A percentile compares a stretch with the other conserved stretches of the same genome.
These are phyloP conservation scores for Drosophila neocordata DNA, from an alignment of 1,140 invertebrate species.

Conservation along the genomic window DNA sequence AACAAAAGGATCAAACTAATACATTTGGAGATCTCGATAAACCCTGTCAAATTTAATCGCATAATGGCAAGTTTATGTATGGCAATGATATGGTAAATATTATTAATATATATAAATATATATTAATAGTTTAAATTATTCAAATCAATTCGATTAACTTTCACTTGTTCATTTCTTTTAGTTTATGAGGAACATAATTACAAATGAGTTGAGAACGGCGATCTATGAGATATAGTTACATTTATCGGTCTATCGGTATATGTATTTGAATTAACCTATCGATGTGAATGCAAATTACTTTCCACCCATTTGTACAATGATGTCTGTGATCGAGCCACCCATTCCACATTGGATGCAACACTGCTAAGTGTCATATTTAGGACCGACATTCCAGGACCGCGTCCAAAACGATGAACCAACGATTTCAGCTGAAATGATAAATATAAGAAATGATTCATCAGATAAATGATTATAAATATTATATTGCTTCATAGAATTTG, in stretches of 20 bases:
- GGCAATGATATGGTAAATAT: conserved; percentile 76
- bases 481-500: no score
- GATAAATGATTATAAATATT: no score
- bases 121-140: conserved; percentile 35
- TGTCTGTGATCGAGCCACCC: conserved; percentile 79
- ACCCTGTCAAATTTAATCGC: conserved; percentile 32
- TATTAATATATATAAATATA: conserved; percentile 32
- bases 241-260: conserved; percentile 1
- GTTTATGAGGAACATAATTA: conserved; percentile 74
- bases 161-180: conserved; percentile 10
- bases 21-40: conserved; percentile 47
- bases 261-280: conserved; percentile 41
- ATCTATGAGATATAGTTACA: not conserved
- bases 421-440: conserved; percentile 66
- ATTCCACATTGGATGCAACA: conserved; percentile 82
- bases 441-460: not conserved
- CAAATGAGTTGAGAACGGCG: conserved; percentile 54
- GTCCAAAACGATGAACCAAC: conserved; percentile 79
- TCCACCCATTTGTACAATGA: conserved; percentile 82
- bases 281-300: conserved; percentile 75
- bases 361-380: conserved; percentile 82
- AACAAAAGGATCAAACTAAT: conserved; percentile 50
- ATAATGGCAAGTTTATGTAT: conserved; percentile 39
- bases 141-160: conserved; percentile 25
- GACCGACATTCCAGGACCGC: conserved; percentile 79